Percentiles rank a stretch among this genome's conserved stretches.
These are phyloP conservation scores for Pantelozetes paolii DNA, from an alignment of 2,888 invertebrate genomes.

Conservation along the genomic window DNA sequence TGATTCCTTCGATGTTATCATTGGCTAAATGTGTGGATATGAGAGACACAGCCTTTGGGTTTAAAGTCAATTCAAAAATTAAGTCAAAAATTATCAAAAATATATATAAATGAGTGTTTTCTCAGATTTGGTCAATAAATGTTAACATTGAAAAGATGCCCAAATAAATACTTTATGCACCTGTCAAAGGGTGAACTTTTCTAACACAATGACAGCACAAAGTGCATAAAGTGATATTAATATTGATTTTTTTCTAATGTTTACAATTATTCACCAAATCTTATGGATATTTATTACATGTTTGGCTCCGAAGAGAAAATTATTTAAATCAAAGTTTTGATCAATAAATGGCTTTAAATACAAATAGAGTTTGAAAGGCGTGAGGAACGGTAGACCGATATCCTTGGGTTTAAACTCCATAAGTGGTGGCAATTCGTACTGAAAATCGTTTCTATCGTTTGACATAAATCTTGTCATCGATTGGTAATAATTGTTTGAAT, in stretches of 20 bases:
- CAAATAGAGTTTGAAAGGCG: not conserved
- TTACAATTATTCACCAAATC: too few species aligned
- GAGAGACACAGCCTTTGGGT: not conserved
- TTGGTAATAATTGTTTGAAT: not conserved
- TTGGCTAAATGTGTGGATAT: slow-evolving; percentile 38
- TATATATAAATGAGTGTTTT: too few species aligned
- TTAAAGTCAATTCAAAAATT: not conserved
- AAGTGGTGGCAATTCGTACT: not conserved
- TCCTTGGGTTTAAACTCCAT: not conserved
- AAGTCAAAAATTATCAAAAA: not conserved
- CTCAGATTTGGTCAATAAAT: too few species aligned
- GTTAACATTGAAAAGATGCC: too few species aligned
- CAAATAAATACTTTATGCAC: too few species aligned
- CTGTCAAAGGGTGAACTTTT: too few species aligned
- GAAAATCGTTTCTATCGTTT: not conserved
- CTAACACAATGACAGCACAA: too few species aligned
- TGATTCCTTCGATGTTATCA: slow-evolving; percentile 32
- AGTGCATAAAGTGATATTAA: too few species aligned
- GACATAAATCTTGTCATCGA: not conserved
- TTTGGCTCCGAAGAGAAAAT: too few species aligned
- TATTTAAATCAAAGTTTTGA: not conserved
- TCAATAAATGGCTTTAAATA: slow-evolving; percentile 33
- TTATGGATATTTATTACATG: too few species aligned
- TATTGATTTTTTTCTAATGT: too few species aligned
- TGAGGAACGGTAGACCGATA: not conserved